Conservation (phyloP, 1,140 invertebrate species). For the Drosophila athabasca region DNA sequence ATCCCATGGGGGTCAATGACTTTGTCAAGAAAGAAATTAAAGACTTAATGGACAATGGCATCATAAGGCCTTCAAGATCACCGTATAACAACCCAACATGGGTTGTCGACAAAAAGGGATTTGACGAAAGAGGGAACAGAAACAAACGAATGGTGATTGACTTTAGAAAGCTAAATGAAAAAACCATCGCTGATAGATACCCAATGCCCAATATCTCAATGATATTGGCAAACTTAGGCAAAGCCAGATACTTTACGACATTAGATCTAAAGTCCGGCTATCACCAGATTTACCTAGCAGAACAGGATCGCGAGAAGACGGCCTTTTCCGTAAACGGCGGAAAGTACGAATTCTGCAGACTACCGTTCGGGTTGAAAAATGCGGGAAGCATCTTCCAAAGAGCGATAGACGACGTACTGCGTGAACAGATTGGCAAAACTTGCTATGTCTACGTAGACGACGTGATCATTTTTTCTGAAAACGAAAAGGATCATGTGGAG, state of each 20-base stretch:
- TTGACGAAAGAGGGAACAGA: no score
- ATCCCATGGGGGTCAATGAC: background rate
- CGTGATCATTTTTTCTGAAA: conserved; percentile 23
- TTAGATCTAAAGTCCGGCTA: conserved; percentile 23
- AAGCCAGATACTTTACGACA: conserved; percentile 14
- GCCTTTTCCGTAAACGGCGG: conserved; percentile 77
- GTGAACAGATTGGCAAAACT: conserved; percentile 19
- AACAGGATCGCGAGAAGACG: conserved; percentile 81
- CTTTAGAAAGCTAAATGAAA: background rate
- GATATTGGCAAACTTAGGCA: conserved; percentile 68
- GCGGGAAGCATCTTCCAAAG: conserved; percentile 32
- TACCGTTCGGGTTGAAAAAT: conserved; percentile 28
- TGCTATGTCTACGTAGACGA: conserved; percentile 37
- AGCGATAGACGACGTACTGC: conserved; percentile 24
- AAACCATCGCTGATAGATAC: background rate
- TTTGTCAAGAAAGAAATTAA: no score
- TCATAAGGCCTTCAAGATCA: no score
- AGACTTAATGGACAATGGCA: no score
- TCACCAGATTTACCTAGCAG: conserved; percentile 83
- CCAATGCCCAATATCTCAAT: conserved; percentile 35
- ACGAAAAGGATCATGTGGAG: conserved; percentile 6
- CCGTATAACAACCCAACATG: no score
- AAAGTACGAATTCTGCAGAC: conserved; percentile 34
- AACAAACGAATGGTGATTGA: no score
- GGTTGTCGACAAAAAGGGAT: no score